Conservation (phyloP, 2,113 vertebrate genomes). For the Psilopsiagon aymara region DNA sequence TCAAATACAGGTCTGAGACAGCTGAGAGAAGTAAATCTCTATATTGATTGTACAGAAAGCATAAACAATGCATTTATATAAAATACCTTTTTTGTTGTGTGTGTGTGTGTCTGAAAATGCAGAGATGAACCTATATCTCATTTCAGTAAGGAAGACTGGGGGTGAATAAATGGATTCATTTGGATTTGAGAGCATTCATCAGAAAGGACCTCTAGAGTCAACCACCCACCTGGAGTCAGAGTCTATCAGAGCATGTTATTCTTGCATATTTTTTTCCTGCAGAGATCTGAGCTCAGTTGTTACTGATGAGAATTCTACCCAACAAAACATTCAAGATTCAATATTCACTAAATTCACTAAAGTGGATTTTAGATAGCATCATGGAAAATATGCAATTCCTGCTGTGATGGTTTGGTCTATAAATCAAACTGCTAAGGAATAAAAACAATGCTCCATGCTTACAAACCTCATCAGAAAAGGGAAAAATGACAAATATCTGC, state of each 20-base stretch:
- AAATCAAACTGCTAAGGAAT: slow-evolving; percentile 3
- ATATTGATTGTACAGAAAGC: neutral
- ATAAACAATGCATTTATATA: neutral
- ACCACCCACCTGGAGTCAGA: neutral
- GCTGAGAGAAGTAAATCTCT: neutral
- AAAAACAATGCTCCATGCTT: neutral
- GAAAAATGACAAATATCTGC: neutral
- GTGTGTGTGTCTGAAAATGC: neutral
- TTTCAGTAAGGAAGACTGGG: neutral
- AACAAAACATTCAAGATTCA: neutral
- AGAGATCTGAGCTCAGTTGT: neutral
- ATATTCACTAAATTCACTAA: neutral
- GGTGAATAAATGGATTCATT: neutral
- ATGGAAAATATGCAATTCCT: neutral
- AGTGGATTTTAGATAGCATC: slow-evolving; percentile 11
- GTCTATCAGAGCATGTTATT: neutral
- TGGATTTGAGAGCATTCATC: neutral
- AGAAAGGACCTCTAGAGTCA: neutral
- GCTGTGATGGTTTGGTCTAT: neutral
- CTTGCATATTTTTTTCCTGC: neutral
- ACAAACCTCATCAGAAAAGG: neutral
- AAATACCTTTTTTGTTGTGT: neutral
- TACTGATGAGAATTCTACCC: neutral
- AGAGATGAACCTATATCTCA: neutral
- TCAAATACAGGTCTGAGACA: neutral